Evolutionary conservation across 1,140 invertebrate species (phyloP).

Genomic region (Heliconius hewitsoni): DNA sequence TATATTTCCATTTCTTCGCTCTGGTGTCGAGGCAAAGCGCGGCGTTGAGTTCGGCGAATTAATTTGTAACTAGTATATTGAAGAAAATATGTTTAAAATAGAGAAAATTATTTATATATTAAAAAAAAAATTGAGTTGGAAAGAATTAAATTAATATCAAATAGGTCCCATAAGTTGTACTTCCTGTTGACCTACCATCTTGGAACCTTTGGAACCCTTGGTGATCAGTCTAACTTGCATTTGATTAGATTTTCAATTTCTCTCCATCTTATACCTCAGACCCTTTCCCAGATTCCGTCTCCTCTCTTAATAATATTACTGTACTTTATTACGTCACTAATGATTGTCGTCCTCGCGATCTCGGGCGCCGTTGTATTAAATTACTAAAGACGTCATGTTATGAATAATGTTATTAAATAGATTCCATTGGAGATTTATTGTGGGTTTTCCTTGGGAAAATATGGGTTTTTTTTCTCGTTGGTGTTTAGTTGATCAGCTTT

Average conservation of each 20-base stretch:
- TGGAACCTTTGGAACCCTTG: not conserved
- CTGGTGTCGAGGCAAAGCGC: too few species aligned
- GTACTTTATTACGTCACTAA: constrained; percentile 56
- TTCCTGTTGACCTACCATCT: too few species aligned
- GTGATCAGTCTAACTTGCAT: too few species aligned
- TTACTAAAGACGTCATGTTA: constrained; percentile 41
- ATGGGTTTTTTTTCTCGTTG: not conserved
- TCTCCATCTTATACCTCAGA: not conserved
- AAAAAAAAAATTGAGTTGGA: too few species aligned
- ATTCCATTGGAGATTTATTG: constrained; percentile 25
- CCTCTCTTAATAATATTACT: constrained; percentile 53
- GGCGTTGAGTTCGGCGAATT: too few species aligned
- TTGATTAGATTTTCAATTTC: not conserved
- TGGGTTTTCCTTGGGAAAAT: constrained; percentile 6
- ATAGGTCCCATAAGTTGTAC: too few species aligned
- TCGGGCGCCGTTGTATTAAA: constrained; percentile 44
- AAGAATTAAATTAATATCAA: too few species aligned
- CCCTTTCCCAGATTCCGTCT: constrained; percentile 43
- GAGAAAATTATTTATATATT: too few species aligned
- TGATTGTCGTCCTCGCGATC: constrained; percentile 46
- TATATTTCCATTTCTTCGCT: too few species aligned
- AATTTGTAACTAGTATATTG: too few species aligned
- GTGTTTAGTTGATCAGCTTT: not conserved
- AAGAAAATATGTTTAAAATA: too few species aligned
- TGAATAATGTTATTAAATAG: constrained; percentile 36